Evolutionary conservation across 37 sponge, comb jelly and placozoan genomes (phyloP), one percentile per base, ranked within the genome.

Genomic region (Crambe crambe): DNA sequence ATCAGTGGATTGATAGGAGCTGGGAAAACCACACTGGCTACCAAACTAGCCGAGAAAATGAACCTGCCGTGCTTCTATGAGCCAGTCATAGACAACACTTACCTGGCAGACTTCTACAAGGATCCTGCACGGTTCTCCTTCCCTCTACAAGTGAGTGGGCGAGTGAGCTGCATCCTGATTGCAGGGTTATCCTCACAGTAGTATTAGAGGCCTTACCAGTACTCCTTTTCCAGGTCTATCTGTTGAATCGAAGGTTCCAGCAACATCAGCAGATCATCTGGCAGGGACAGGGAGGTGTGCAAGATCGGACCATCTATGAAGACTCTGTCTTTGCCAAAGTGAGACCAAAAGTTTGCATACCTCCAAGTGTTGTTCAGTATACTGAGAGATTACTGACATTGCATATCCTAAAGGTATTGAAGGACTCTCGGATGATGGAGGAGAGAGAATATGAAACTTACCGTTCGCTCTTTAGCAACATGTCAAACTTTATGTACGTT

Each of bases 241-340:
- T 97, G 40, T 85, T 97, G 67, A 97, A 97, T 57, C 51, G 93
- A 40, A 58, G 95, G 39, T 97, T 97, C 68, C 97, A 97, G 71
- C 97, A 97, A 65, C 97, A 97, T 68, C 97, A 97, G 89, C 95
- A 94, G 77, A 97, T 97, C 56, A 94, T 97, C 62, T 97, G 97
- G 97, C 93, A 91, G 44, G 97, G 97, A 6, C 75, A 80, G 9
- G 97, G 97, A 32, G 97, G 97, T 21, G 93, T 97, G 1, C 97
- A 97, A 65, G 97, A 97, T 83, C 80, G 97, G 12, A 94, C 97
- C 35, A 97, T 97, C 66, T 97, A 97, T 65, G 97, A 97, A 68
- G 97, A 97, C 80, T 94, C 95, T 66, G 95, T 97, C 43, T 97
- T 94, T 80, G 97, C 97, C 26, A 90, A 85, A 72, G 96, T 91